phyloP scores from a whole-genome alignment of 2,113 vertebrate genomes.

The Cercopithecus mona region DNA sequence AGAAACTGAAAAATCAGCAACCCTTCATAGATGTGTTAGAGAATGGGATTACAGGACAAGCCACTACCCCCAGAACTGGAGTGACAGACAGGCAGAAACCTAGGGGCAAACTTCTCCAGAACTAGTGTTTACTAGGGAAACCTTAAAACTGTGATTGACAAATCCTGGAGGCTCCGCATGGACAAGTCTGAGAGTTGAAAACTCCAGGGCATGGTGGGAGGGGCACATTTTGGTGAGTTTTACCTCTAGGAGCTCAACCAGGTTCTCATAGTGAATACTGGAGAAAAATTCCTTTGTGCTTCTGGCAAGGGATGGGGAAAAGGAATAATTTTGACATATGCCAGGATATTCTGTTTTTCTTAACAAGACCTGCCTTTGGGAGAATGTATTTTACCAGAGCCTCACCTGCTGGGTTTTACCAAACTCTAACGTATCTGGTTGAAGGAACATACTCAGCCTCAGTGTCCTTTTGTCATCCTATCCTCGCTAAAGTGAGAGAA shows the following conservation, averaged over 20 bases:
- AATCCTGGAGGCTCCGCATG: not conserved
- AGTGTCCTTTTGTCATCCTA: not conserved
- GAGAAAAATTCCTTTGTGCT: not conserved
- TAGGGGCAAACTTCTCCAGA: not conserved
- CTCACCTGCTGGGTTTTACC: not conserved
- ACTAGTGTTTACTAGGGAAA: not conserved
- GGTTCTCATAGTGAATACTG: not conserved
- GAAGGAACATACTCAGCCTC: not conserved
- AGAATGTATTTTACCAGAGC: not conserved
- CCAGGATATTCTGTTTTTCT: not conserved
- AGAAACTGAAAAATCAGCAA: not conserved
- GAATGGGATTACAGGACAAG: not conserved
- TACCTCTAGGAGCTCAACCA: not conserved
- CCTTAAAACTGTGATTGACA: not conserved
- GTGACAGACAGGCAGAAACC: not conserved
- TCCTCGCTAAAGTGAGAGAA: not conserved
- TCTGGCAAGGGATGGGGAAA: not conserved
- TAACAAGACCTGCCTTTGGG: not conserved
- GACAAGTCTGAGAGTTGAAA: not conserved
- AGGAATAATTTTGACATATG: not conserved
- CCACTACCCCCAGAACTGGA: not conserved
- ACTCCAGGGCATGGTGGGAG: not conserved
- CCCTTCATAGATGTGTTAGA: not conserved
- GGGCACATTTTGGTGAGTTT: not conserved
- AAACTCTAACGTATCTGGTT: not conserved